These are phyloP conservation scores for Siniperca undulata DNA, from an alignment of 2,797 vertebrate species.

Conservation along the genomic window DNA sequence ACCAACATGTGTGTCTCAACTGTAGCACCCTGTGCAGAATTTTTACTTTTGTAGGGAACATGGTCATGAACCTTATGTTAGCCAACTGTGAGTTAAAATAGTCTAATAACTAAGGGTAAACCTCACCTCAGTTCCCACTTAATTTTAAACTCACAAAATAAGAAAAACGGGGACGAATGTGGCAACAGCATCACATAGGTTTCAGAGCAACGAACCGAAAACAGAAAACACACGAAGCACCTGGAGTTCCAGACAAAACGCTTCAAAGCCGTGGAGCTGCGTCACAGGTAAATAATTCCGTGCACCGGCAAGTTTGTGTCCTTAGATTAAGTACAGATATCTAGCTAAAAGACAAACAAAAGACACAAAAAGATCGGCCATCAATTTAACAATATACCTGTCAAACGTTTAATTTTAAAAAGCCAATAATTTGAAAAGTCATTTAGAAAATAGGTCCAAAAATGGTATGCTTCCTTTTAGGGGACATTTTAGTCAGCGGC, in stretches of 20 bases:
- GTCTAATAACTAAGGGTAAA: not conserved
- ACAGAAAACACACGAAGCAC: fast-evolving
- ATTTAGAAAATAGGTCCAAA: constrained; percentile 1
- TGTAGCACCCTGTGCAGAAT: constrained; percentile 14
- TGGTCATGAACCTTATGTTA: constrained; percentile 1
- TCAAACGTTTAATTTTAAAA: fast-evolving
- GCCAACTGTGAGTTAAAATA: not conserved
- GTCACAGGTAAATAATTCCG: constrained; percentile 74
- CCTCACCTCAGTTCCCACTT: not conserved
- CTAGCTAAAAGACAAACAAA: fast-evolving
- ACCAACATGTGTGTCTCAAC: not conserved
- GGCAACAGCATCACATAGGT: not conserved
- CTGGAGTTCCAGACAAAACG: fast-evolving
- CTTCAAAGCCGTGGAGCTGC: not conserved
- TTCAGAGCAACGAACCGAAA: not conserved
- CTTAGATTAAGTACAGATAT: not conserved
- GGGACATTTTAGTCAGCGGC: constrained; percentile 60
- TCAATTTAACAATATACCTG: fast-evolving
- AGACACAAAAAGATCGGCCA: fast-evolving
- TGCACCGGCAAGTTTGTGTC: not conserved
- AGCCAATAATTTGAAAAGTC: fast-evolving
- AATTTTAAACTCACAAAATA: not conserved
- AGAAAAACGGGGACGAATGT: not conserved
- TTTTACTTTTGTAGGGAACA: constrained; percentile 45
- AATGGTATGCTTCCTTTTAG: not conserved